phyloP scores from a whole-genome alignment of 2,113 vertebrate species.

The Pygathrix nemaeus region DNA sequence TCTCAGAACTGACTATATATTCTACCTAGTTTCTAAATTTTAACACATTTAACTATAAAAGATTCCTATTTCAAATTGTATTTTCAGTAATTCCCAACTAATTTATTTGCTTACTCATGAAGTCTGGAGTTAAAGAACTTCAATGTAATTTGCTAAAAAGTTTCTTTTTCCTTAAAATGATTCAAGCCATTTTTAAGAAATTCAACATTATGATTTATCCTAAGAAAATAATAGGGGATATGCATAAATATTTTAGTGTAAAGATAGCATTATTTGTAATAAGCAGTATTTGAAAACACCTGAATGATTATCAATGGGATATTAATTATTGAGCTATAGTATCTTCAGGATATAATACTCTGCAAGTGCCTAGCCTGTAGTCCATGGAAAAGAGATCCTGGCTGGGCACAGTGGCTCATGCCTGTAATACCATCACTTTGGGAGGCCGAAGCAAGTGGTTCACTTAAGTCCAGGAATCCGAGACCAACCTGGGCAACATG shows the following conservation, averaged over 20 bases:
- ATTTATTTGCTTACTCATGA: slow-evolving; percentile 37
- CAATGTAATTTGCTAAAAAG: not conserved
- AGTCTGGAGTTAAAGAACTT: not conserved
- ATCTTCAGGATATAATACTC: not conserved
- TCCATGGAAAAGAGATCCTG: not conserved
- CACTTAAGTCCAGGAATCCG: too few species aligned
- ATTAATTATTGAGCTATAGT: not conserved
- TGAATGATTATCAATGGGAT: not conserved
- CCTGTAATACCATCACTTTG: too few species aligned
- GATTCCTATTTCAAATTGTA: not conserved
- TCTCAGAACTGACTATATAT: not conserved
- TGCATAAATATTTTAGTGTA: not conserved
- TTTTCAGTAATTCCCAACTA: not conserved
- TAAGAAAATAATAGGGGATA: not conserved
- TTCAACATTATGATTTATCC: not conserved
- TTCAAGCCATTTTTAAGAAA: not conserved
- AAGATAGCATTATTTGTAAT: not conserved
- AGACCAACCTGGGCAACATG: too few species aligned
- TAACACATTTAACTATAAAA: slow-evolving; percentile 20
- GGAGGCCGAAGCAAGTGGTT: too few species aligned
- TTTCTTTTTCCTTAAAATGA: not conserved
- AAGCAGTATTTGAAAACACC: not conserved
- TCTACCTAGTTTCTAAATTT: slow-evolving; percentile 3
- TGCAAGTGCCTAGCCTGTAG: not conserved
- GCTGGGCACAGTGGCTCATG: too few species aligned